A percentile compares a stretch with the other conserved stretches of the same genome.
Conservation (phyloP, 1,140 invertebrate species). For the Dreissena polymorpha region DNA sequence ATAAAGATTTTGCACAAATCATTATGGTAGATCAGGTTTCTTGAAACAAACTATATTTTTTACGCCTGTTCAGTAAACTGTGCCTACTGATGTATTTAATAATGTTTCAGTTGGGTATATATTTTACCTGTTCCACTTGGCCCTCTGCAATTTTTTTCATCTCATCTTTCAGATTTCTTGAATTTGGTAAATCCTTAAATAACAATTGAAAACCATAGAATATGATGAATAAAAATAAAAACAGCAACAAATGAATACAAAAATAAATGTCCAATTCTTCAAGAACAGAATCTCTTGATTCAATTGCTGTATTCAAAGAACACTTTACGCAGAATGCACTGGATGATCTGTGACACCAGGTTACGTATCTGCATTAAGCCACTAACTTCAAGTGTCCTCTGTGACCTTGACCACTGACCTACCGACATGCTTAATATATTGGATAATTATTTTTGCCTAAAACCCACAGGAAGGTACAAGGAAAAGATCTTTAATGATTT, state of each 20-base stretch:
- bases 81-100: no score
- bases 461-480: no score
- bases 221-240: not conserved
- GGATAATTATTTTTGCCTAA: no score
- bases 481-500: no score
- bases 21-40: no score
- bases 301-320: not conserved
- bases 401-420: no score
- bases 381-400: no score
- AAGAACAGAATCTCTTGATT: not conserved
- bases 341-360: not conserved
- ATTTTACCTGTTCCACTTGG: slow-evolving; percentile 46
- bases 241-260: not conserved
- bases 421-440: no score
- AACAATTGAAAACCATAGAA: not conserved
- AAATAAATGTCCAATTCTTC: not conserved
- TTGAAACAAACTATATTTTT: no score
- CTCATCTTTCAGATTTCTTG: slow-evolving; percentile 46
- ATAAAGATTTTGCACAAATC: no score
- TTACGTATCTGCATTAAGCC: not conserved
- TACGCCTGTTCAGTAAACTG: no score
- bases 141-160: slow-evolving; percentile 48
- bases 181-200: slow-evolving; percentile 51
- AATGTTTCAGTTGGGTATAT: not conserved
- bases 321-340: not conserved